These are phyloP conservation scores for Lepilemur ruficaudatus DNA, from an alignment of 2,797 vertebrate species.

Conservation along the genomic window DNA sequence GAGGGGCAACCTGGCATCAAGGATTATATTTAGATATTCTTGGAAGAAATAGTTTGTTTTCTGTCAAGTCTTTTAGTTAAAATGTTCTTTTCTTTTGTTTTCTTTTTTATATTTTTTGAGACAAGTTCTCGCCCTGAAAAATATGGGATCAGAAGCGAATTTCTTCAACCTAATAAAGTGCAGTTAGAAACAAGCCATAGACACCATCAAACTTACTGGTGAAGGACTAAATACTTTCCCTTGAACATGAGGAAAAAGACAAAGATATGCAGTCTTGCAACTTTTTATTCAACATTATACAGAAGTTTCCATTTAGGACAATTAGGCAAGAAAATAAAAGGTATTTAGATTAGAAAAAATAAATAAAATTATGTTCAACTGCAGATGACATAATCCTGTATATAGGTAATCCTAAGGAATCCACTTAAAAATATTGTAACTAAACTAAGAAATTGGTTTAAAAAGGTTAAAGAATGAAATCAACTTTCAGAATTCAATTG, in stretches of 20 bases:
- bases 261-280: neutral
- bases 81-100: neutral
- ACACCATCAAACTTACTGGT: neutral
- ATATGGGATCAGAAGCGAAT: neutral
- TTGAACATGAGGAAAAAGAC: neutral
- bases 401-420: neutral
- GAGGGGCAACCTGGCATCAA: neutral
- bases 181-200: neutral
- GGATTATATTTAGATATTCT: neutral
- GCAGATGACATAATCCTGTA: neutral
- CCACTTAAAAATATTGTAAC: too few species aligned
- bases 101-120: too few species aligned
- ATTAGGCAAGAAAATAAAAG: neutral
- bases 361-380: neutral
- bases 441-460: neutral
- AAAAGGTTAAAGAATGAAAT: neutral
- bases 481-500: neutral
- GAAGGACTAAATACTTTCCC: neutral
- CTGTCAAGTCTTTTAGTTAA: neutral
- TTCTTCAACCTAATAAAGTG: neutral
- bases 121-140: neutral
- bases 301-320: neutral
- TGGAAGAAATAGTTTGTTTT: neutral
- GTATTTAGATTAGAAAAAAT: neutral
- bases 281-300: neutral